Evolutionary conservation across 1,140 invertebrate species (phyloP), one percentile per base, ranked within the genome.

Genomic region (Globodera rostochiensis): DNA sequence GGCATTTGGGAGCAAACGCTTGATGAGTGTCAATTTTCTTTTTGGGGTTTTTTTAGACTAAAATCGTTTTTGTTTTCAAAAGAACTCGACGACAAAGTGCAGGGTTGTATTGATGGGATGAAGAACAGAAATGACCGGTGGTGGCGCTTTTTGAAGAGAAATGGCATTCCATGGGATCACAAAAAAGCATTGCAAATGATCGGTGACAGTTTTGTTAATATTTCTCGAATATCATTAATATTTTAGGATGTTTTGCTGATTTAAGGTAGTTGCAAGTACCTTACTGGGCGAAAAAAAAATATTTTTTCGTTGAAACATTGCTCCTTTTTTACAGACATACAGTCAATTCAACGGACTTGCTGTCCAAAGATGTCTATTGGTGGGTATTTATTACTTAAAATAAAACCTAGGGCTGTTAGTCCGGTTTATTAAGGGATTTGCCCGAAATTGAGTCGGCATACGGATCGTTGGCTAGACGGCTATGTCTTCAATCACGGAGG

Each of bases 1-100:
- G 85, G 85, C 13, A 82, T 86, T 15, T 86, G 85, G 85, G 85
- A 86, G 49, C 76, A 49, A 8, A 50, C 66, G 69, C 25, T 78
- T 49, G 76, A 78, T 49, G 45, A 46, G 25, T 70, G 46, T 36
- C 36, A 36, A 36, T 36, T 36, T 36, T 36, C 36, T 36, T 36
- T 36, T 36, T 36, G 36, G 36, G 36, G 36, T 36, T 9, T 69
- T 53, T 46, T 21, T 36, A 21, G 47, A 78, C 53, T 69, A 46
- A 21, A 25, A 36, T 25, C 45, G 21, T 49, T 78, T 78, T 66
- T 46, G 9, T 21, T 8, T 49, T 64, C 36, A 47, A 78, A 67
- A 45, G 76, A 78, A 25, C n/a, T 71, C 13, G 69, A 78, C 46
- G 76, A 69, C 76, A 71, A 78, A 78, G 50, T 69, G 49, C 69